Base-by-base conservation (phyloP, 2,888 invertebrate genomes). In the Papilio demoleus region DNA sequence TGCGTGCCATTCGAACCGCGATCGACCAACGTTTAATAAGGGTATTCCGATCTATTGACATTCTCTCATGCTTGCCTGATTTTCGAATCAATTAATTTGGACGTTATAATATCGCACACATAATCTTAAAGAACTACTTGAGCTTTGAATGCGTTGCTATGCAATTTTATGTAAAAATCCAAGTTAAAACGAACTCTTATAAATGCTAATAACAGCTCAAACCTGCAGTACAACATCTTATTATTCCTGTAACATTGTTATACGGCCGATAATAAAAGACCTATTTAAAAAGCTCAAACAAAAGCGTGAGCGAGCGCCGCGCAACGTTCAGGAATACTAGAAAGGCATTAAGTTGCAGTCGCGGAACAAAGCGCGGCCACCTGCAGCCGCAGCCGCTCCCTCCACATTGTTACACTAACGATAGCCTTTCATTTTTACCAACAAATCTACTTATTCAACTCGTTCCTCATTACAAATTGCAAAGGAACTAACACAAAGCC, bases 371-470 rank as follows among this genome's bases (percentile, higher is more conserved):
- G 27, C 53, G 53, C n/a, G n/a, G 24, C n/a, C 42, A n/a, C 40
- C n/a, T 40, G 40, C 14, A 8, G 9, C 42, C 17, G 42, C 53
- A 12, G 24, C 17, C 24, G 24, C 24, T 17, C 50, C 12, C 12
- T 27, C 27, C 14, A 14, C 53, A 27, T 53, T 53, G 53, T 53
- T 53, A 27, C 53, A 53, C 53, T 27, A 53, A 27, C 53, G 53
- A 24, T 27, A 27, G 14, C 53, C 24, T 47, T 47, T 47, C 47
- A 53, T 14, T 53, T 53, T 53, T 24, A 53, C 27, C 14, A 27
- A 27, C 27, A 27, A 53, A 53, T 53, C 24, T 8, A 53, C 53
- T 53, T 53, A 53, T 53, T 27, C 53, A 53, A 53, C 27, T 53
- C 14, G 14, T 53, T 53, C 53, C 53, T 27, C n/a, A 27, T 53